A percentile compares a stretch with the other conserved stretches of the same genome.
Evolutionary conservation across 92 coral and sea anemone genomes (phyloP).

Genomic region (Porites lobata): DNA sequence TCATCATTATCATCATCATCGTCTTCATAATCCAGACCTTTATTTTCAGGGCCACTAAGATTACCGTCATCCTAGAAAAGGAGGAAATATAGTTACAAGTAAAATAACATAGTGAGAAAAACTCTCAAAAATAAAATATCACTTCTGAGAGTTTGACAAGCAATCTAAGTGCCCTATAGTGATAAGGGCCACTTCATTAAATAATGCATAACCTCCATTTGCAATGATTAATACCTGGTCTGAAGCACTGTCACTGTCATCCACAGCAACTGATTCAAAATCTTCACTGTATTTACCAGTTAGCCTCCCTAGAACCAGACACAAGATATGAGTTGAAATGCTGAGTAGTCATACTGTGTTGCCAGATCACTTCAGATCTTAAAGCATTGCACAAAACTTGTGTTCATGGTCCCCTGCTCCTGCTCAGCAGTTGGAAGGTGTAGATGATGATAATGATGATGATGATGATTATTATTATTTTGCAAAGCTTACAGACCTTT

Average conservation of each 20-base stretch:
- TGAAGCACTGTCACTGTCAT: constrained; percentile 67
- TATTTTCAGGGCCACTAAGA: constrained; percentile 44
- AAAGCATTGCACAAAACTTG: background rate
- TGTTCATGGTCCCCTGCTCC: too few relatives aligned
- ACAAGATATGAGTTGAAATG: background rate
- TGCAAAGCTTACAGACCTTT: too few relatives aligned
- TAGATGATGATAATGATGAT: too few relatives aligned
- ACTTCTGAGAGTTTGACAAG: too few relatives aligned
- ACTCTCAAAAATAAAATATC: too few relatives aligned
- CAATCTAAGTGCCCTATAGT: too few relatives aligned
- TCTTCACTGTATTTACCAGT: constrained; percentile 98
- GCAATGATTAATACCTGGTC: constrained; percentile 35
- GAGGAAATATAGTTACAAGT: too few relatives aligned
- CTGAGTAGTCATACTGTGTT: background rate
- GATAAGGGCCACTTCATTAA: too few relatives aligned
- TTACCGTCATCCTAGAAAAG: background rate
- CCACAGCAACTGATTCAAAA: constrained; percentile 86
- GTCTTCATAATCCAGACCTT: constrained; percentile 9
- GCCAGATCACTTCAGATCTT: background rate
- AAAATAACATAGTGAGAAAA: too few relatives aligned
- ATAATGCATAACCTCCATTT: background rate
- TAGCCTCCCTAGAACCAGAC: constrained; percentile 72
- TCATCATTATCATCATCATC: constrained; percentile 50
- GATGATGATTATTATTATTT: too few relatives aligned
- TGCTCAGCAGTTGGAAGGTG: too few relatives aligned